Conservation (phyloP, 2,888 invertebrate species). For the Cyrtodaria siliqua region DNA sequence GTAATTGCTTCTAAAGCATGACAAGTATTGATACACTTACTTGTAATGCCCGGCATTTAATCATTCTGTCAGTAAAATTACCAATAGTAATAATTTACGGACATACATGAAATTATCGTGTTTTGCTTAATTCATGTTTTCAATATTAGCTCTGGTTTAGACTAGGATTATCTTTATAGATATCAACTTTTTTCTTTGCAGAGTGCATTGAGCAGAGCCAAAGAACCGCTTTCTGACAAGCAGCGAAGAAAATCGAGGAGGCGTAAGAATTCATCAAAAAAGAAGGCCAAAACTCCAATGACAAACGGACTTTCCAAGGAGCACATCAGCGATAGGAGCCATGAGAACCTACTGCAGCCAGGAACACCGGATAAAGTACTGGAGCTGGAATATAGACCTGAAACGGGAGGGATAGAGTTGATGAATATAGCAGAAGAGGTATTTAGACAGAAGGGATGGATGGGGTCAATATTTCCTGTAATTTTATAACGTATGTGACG, state of each 20-base stretch:
- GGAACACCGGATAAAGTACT: conserved; percentile 53
- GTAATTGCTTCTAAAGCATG: too few relatives aligned
- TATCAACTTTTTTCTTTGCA: conserved; percentile 30
- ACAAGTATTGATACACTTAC: too few relatives aligned
- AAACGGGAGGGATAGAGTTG: conserved; percentile 52
- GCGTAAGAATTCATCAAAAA: conserved; percentile 62
- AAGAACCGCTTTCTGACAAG: conserved; percentile 70
- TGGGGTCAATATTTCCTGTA: too few relatives aligned
- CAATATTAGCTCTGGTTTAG: too few relatives aligned
- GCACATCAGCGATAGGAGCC: conserved; percentile 71
- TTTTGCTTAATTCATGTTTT: too few relatives aligned
- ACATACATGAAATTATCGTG: too few relatives aligned
- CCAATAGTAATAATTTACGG: too few relatives aligned
- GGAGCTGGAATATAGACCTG: conserved; percentile 51
- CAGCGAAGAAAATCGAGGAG: conserved; percentile 67
- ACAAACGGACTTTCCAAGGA: conserved; percentile 75
- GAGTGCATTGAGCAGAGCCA: conserved; percentile 78
- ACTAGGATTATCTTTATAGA: neutral
- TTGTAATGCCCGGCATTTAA: too few relatives aligned
- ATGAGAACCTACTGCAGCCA: conserved; percentile 75
- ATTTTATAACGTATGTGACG: too few relatives aligned
- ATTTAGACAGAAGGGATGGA: too few relatives aligned
- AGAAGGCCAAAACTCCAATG: conserved; percentile 62
- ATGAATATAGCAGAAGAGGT: conserved; percentile 37
- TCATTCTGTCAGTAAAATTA: too few relatives aligned